These are phyloP conservation scores for Trinectes maculatus DNA, from an alignment of 2,113 vertebrate genomes.

Conservation along the genomic window DNA sequence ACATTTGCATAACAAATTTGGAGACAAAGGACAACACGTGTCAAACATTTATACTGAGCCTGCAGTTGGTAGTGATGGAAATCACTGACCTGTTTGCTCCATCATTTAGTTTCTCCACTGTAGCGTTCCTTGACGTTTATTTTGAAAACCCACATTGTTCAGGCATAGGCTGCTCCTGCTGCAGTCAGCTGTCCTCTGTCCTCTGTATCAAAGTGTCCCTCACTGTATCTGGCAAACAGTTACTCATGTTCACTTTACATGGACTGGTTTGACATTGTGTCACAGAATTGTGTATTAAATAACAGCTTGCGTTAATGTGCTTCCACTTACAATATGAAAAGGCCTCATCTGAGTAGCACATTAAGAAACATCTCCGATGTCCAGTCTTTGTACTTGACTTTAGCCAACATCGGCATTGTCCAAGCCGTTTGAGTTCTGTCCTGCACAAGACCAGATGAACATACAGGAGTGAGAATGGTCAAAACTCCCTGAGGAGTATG, in stretches of 20 bases:
- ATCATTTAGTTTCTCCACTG: neutral
- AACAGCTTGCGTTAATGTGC: neutral
- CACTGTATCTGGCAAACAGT: slow-evolving; percentile 3
- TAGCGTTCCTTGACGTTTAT: neutral
- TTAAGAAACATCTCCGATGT: too few species aligned
- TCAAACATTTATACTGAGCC: neutral
- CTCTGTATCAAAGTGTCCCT: neutral
- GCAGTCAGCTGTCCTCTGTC: too few species aligned
- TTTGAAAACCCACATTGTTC: neutral
- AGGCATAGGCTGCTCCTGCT: neutral
- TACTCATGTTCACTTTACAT: neutral
- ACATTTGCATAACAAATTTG: neutral
- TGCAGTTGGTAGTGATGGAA: neutral
- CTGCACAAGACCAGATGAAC: neutral
- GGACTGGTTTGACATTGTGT: neutral
- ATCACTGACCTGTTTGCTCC: too few species aligned
- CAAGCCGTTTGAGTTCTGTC: neutral
- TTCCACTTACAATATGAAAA: neutral
- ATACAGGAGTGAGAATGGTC: neutral
- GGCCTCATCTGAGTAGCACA: neutral
- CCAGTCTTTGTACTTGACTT: too few species aligned
- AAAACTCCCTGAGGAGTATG: slow-evolving; percentile 10
- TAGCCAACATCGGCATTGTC: neutral
- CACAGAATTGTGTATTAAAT: neutral
- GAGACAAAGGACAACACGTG: slow-evolving; percentile 1